phyloP scores from a whole-genome alignment of 64 coral and sea anemone genomes.

The Actinia equina region DNA sequence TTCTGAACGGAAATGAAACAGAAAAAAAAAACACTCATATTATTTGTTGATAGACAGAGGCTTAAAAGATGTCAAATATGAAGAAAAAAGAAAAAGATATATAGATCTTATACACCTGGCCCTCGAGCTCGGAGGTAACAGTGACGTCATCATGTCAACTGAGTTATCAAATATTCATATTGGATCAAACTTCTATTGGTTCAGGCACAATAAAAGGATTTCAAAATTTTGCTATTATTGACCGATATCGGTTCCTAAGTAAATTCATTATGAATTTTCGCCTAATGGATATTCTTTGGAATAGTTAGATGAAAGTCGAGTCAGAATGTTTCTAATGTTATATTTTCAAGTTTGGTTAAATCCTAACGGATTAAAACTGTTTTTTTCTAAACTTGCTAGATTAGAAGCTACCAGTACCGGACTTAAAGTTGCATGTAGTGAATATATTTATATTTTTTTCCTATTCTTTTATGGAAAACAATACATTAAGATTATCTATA shows the following conservation, averaged over 20 bases:
- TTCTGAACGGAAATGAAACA: background rate
- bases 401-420: background rate
- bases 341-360: background rate
- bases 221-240: background rate
- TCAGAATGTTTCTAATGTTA: background rate
- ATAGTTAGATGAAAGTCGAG: background rate
- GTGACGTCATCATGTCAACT: constrained; percentile 1
- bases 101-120: constrained; percentile 5
- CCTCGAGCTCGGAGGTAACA: background rate
- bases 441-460: background rate
- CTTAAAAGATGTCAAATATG: background rate
- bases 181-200: background rate
- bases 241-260: constrained; percentile 9
- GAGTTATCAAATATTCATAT: background rate
- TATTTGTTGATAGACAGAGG: constrained; percentile 10
- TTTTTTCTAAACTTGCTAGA: background rate
- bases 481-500: background rate
- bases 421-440: background rate
- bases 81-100: background rate
- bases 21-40: background rate
- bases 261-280: constrained; percentile 4
- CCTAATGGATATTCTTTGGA: background rate
- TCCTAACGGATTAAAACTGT: background rate
- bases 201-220: background rate
- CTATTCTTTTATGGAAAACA: background rate